Evolutionary conservation across 1,140 invertebrate species (phyloP).

Genomic region (Heterodera schachtii): DNA sequence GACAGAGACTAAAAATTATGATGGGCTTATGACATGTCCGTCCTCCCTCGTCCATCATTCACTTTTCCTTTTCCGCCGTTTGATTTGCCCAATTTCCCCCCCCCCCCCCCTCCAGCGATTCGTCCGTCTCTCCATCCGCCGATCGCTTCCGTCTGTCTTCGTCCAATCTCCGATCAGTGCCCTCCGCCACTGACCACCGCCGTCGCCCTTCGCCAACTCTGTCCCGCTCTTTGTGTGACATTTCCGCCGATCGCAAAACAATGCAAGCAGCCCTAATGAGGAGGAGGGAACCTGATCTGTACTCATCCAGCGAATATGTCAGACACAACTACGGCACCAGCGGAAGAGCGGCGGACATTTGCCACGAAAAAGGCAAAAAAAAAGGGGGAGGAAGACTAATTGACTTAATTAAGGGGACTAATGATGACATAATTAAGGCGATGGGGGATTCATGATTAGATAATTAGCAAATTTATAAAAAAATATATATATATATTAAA

Average conservation of each 20-base stretch:
- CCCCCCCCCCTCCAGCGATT: background rate
- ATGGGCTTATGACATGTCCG: too few species aligned
- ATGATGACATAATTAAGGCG: too few species aligned
- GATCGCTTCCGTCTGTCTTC: background rate
- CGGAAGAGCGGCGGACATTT: conserved; percentile 9
- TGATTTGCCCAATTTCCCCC: background rate
- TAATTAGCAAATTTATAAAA: too few species aligned
- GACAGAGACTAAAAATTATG: too few species aligned
- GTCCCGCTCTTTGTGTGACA: background rate
- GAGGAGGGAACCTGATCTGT: conserved; percentile 29
- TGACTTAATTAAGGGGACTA: background rate
- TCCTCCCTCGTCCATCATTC: too few species aligned
- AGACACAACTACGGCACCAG: conserved; percentile 9
- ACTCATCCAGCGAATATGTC: conserved; percentile 48
- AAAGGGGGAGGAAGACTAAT: conserved; percentile 7
- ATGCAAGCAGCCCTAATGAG: background rate
- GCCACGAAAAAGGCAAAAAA: conserved; percentile 37
- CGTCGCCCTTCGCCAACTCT: background rate
- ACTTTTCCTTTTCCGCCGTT: background rate
- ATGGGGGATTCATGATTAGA: too few species aligned
- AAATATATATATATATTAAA: too few species aligned
- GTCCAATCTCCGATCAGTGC: background rate
- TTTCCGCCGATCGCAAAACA: background rate
- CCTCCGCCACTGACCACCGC: background rate
- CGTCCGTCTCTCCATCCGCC: background rate